Conservation (phyloP, 2,113 vertebrate species). For the Aix galericulata region DNA sequence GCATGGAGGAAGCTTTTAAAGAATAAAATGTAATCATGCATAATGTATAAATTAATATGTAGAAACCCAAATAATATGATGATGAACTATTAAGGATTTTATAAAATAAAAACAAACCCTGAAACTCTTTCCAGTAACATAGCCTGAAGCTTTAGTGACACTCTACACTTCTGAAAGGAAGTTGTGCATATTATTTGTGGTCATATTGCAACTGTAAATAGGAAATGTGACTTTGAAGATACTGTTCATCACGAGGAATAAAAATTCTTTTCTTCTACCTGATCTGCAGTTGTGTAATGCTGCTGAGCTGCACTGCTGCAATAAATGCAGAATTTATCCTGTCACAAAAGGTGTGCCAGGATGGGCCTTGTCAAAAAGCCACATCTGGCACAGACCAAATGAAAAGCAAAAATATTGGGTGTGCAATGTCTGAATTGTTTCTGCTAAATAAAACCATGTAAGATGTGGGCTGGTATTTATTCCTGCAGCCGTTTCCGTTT, state of each 20-base stretch:
- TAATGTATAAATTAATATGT: background rate
- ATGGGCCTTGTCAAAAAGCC: background rate
- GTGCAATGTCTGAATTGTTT: background rate
- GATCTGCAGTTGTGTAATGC: background rate
- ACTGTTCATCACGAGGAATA: background rate
- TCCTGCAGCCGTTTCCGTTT: background rate
- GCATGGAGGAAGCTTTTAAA: background rate
- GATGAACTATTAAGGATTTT: background rate
- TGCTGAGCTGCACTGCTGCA: background rate
- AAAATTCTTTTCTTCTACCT: background rate
- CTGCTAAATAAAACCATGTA: background rate
- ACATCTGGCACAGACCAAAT: too few relatives aligned
- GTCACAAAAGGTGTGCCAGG: background rate
- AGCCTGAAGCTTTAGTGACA: background rate
- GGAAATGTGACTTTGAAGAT: background rate
- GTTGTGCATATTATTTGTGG: background rate
- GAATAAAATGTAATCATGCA: background rate
- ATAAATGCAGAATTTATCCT: background rate
- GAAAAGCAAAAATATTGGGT: background rate
- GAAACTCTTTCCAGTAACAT: background rate
- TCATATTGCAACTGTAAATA: background rate
- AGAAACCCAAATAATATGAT: background rate
- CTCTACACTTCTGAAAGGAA: background rate
- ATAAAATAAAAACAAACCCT: background rate
- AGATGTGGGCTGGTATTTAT: background rate